These are phyloP conservation scores for Rhincodon typus DNA, from an alignment of 2,797 vertebrate genomes.

Conservation along the genomic window DNA sequence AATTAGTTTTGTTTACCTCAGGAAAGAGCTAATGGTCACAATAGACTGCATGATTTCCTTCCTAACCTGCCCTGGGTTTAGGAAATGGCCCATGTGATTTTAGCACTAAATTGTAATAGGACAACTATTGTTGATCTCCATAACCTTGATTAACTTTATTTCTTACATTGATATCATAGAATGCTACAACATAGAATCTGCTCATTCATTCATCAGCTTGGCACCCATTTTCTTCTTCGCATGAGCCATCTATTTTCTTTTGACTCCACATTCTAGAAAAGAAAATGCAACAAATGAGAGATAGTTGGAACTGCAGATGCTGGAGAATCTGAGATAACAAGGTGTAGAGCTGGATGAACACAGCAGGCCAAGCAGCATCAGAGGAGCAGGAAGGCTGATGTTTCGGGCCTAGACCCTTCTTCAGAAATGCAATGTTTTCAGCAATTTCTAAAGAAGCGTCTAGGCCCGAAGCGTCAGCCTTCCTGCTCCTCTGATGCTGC, in stretches of 20 bases:
- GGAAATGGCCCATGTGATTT: background rate
- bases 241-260: background rate
- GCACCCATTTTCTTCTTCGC: background rate
- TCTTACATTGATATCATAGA: background rate
- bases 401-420: too few species aligned
- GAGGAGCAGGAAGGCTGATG: too few species aligned
- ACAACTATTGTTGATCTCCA: background rate
- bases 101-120: background rate
- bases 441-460: background rate
- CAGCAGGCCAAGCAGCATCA: too few species aligned
- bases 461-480: too few species aligned
- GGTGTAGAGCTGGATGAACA: too few species aligned
- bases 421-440: too few species aligned
- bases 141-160: background rate
- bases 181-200: background rate
- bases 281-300: background rate
- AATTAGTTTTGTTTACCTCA: background rate
- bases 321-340: too few species aligned
- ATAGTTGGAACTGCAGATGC: too few species aligned
- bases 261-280: background rate
- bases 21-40: background rate
- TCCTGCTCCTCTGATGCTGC: too few species aligned
- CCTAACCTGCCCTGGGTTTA: background rate
- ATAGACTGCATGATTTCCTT: background rate
- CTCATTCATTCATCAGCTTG: background rate